Base-by-base conservation (phyloP, 2,888 invertebrate species). In the Metacarcinus magister region DNA sequence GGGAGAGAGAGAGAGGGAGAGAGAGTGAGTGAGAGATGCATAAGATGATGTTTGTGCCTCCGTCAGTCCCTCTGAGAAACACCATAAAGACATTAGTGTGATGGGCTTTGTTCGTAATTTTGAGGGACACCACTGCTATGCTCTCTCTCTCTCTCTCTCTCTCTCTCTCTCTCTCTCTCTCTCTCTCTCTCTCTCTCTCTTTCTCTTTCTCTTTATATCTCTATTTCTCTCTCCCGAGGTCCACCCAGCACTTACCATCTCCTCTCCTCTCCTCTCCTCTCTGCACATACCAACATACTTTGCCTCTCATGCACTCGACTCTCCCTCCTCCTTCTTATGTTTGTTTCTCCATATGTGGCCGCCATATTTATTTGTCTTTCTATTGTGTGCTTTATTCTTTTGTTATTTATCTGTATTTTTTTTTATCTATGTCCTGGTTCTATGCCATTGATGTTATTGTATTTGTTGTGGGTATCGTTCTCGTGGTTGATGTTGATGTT, bases 121-220 rank as follows among this genome's bases (percentile, higher is more conserved):
- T 82, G 32, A 32, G 32, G 32, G 82, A 82, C 28, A 82, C 28
- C 16, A 82, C 23, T 67, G n/a, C 67, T n/a, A n/a, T 67, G n/a
- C 23, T 19, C 19, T 8, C 75, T 75, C 75, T 75, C 75, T 75
- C 75, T 75, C 75, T 75, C 75, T 75, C 75, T 67, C 67, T 67
- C 67, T 82, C 82, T 82, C 82, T 82, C 82, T 82, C 82, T 82
- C 82, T 82, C 82, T 67, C 67, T 67, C 91, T 91, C 43, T 44
- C 91, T 44, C 44, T 91, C 91, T 44, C 91, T 91, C 91, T 44
- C 54, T 54, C 54, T 54, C 91, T 91, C 44, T 44, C 43, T 91
- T 46, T 44, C 43, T 93, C 92, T 48, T 54, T 48, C 32, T 92
- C 46, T 92, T 16, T 19, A 4, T 54, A 13, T 44, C n/a, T 92